Base-by-base conservation (phyloP, 2,113 vertebrate genomes). In the Mastomys natalensis region DNA sequence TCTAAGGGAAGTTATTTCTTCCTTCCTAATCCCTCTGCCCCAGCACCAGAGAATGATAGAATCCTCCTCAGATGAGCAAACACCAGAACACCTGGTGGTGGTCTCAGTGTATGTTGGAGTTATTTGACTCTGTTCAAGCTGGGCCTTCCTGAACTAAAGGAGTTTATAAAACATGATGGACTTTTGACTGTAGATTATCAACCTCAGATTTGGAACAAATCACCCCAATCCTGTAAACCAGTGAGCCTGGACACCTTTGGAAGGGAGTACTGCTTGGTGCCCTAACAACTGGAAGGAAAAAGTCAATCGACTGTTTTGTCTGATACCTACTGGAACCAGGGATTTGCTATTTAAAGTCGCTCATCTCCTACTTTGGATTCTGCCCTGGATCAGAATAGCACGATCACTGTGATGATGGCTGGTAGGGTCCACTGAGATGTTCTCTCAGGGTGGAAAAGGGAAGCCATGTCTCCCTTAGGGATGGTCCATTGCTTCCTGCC, bases 141-240 rank as follows among this genome's bases (percentile, higher is more conserved):
- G n/a, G 0, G 22, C 89, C 96, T 89, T 73, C 94, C 84, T 91
- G 68, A 48, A 90, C 86, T 12, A 62, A 76, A 43, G 92, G 91
- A 55, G 92, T 90, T 97, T 93, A 92, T 95, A 68, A 98, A 95
- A 92, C 85, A 3, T 53, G 91, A 97, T 90, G 91, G 48, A 85
- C 10, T 96, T 97, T 95, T 66, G 78, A 73, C 78, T 68, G 62
- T n/a, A 87, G 93, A 81, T 87, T 93, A 17, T 0, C 78, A 93
- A 13, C 68, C 24, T 93, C 91, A 15, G 2, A 53, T 95, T 34
- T 84, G 45, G 82, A 94, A 94, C 31, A 40, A 78, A 93, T 91
- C 77, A 73, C 45, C 7, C 0, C 21, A 11, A 37, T 78, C 74
- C 43, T 48, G 43, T 15, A 95, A 64, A 15, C 15, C 60, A 78